Percentiles rank a stretch among this genome's conserved stretches.
phyloP scores from a whole-genome alignment of 2,113 vertebrate genomes.

The Corythaeola cristata region DNA sequence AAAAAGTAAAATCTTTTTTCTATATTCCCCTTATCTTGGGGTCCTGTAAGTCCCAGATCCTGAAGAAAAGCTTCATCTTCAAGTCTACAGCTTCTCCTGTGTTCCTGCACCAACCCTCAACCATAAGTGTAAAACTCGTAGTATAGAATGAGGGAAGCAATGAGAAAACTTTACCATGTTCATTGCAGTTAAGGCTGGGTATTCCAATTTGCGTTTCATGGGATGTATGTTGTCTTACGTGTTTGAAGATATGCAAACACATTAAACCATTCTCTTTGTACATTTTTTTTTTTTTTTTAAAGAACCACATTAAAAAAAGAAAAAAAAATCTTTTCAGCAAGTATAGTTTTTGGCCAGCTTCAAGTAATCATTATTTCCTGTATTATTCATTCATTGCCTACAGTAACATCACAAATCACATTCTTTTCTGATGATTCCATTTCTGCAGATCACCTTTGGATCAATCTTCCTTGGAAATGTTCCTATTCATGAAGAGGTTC shows the following conservation, averaged over 20 bases:
- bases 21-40: background rate
- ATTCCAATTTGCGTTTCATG: background rate
- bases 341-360: background rate
- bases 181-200: background rate
- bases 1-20: background rate
- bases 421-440: background rate
- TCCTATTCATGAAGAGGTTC: conserved; percentile 71
- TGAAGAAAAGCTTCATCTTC: background rate
- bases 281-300: background rate
- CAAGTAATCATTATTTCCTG: background rate
- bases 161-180: background rate
- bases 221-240: background rate
- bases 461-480: conserved; percentile 82
- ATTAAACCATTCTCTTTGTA: background rate
- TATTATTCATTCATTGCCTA: background rate
- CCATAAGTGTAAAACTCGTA: background rate
- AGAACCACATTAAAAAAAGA: background rate
- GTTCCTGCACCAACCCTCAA: background rate
- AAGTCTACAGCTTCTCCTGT: background rate
- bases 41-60: background rate
- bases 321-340: background rate
- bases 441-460: conserved; percentile 78
- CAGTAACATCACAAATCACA: background rate
- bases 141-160: background rate
- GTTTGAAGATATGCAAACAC: background rate